phyloP scores from a whole-genome alignment of 2,113 vertebrate species.

The Lepisosteus oculatus region DNA sequence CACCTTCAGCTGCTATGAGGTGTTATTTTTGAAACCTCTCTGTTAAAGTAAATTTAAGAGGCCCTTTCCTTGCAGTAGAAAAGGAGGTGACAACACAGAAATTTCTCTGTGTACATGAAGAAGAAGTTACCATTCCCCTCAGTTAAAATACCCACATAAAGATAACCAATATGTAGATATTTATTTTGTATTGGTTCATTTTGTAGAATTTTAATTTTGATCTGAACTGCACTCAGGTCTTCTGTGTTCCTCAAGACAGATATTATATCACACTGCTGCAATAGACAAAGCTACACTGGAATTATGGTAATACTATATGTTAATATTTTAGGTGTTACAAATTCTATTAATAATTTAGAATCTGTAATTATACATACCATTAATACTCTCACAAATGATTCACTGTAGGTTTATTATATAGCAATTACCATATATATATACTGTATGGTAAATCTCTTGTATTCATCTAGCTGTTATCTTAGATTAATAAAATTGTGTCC shows the following conservation, averaged over 20 bases:
- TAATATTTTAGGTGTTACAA: no score
- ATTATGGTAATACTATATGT: no score
- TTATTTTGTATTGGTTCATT: neutral
- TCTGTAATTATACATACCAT: no score
- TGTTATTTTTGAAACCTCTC: slow-evolving; percentile 57
- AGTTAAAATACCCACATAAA: neutral
- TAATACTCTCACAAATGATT: no score
- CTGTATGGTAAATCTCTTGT: no score
- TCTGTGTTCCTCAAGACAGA: neutral
- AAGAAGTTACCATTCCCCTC: slow-evolving; percentile 18
- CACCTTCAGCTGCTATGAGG: slow-evolving; percentile 45
- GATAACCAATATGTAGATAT: neutral
- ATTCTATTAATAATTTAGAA: no score
- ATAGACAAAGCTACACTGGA: no score
- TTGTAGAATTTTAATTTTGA: neutral
- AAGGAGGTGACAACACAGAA: slow-evolving; percentile 45
- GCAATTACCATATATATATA: no score
- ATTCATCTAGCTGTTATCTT: no score
- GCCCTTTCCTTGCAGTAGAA: slow-evolving; percentile 58
- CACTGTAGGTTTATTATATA: no score
- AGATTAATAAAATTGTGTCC: no score
- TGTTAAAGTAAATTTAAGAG: slow-evolving; percentile 63
- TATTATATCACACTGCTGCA: no score
- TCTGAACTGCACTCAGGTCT: neutral
- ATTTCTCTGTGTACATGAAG: slow-evolving; percentile 31